Conservation (phyloP, 2,797 vertebrate genomes). For the Sebastes variabilis region DNA sequence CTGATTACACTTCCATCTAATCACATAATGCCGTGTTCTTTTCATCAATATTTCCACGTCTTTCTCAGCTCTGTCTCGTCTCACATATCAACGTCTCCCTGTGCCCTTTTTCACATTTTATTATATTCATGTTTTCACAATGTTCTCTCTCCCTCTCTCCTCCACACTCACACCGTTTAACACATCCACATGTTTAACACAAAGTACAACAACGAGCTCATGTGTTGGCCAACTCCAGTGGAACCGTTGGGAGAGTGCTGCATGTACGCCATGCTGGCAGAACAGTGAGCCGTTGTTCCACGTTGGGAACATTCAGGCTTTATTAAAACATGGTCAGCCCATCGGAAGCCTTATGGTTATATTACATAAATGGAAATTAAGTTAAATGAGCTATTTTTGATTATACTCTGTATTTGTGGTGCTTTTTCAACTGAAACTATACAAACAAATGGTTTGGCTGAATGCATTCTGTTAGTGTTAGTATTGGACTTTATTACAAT, state of each 20-base stretch:
- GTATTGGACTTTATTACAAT: neutral
- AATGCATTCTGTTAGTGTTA: neutral
- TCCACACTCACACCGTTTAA: neutral
- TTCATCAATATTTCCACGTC: neutral
- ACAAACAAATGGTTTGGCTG: neutral
- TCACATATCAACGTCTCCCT: neutral
- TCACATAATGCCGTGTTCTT: neutral
- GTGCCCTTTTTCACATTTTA: neutral
- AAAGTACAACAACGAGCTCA: neutral
- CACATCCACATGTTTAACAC: neutral
- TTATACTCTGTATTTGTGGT: neutral
- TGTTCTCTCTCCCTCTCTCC: neutral
- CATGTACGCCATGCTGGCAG: neutral
- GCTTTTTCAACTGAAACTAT: neutral
- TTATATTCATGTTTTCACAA: neutral
- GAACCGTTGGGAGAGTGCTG: neutral
- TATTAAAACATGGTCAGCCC: neutral
- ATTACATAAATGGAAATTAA: neutral
- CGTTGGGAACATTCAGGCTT: neutral
- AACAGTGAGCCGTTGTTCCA: neutral
- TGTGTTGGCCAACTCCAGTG: neutral
- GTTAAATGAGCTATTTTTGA: neutral
- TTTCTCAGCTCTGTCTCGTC: neutral
- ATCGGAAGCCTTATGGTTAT: neutral
- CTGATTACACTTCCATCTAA: slow-evolving; percentile 6